phyloP scores from a whole-genome alignment of 1,140 invertebrate species.

The Acromyrmex heyeri region DNA sequence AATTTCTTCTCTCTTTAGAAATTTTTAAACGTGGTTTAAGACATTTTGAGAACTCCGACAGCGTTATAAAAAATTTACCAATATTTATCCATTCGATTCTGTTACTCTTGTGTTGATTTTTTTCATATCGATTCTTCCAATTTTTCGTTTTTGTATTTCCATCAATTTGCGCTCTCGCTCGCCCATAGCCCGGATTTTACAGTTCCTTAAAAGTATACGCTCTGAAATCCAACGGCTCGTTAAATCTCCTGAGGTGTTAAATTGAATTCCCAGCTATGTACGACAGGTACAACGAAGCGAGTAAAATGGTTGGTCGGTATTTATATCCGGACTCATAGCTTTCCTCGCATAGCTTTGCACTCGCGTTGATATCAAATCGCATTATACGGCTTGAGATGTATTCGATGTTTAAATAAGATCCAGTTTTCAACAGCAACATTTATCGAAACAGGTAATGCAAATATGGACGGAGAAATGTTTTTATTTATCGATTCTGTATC shows the following conservation, averaged over 20 bases:
- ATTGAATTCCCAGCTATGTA: slow-evolving; percentile 17
- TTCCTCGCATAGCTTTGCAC: not conserved
- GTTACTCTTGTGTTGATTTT: not conserved
- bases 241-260: slow-evolving; percentile 1
- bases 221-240: not conserved
- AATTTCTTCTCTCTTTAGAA: slow-evolving; percentile 5
- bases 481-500: not conserved
- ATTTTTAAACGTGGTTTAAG: slow-evolving; percentile 10
- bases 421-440: not conserved
- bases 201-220: slow-evolving; percentile 6
- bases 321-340: not conserved
- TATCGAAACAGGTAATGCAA: not conserved
- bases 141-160: not conserved
- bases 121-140: not conserved
- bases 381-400: not conserved
- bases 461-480: not conserved
- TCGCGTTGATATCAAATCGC: not conserved
- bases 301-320: not conserved
- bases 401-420: not conserved
- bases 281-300: not conserved
- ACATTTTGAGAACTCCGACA: not conserved
- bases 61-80: not conserved
- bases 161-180: not conserved
- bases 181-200: not conserved
- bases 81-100: not conserved